Conservation (phyloP, 2,888 invertebrate genomes). For the Malthinus flaveolus region DNA sequence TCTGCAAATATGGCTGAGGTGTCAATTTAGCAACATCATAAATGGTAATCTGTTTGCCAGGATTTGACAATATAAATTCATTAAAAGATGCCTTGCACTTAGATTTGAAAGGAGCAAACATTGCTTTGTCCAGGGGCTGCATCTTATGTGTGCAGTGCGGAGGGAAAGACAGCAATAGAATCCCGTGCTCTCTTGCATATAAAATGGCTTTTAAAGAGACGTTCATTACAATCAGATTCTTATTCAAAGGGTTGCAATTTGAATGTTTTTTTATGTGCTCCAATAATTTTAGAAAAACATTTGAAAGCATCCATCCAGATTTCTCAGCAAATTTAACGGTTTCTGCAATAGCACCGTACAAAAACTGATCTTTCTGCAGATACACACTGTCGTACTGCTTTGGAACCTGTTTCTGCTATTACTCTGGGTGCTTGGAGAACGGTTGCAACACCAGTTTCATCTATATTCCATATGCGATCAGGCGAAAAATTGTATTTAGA, state of each 20-base stretch:
- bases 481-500: background rate
- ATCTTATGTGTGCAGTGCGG: conserved; percentile 37
- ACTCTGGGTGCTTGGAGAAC: conserved; percentile 3
- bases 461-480: background rate
- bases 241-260: conserved; percentile 29
- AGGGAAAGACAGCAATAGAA: conserved; percentile 32
- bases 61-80: background rate
- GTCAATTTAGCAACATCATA: background rate
- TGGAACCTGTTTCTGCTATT: background rate
- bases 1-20: conserved; percentile 1
- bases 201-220: conserved; percentile 31
- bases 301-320: conserved; percentile 39
- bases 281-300: conserved; percentile 35
- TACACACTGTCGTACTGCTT: background rate
- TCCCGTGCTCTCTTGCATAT: conserved; percentile 31
- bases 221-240: conserved; percentile 32
- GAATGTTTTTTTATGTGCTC: conserved; percentile 29
- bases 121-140: conserved; percentile 46
- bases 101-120: conserved; percentile 41
- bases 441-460: conserved; percentile 4
- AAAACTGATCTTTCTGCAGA: conserved; percentile 8
- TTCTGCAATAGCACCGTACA: conserved; percentile 37
- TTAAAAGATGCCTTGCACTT: conserved; percentile 5
- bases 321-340: conserved; percentile 36
- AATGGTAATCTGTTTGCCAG: conserved; percentile 8